Evolutionary conservation across 1,140 invertebrate genomes (phyloP).

Genomic region (Thaumetopoea pityocampa): DNA sequence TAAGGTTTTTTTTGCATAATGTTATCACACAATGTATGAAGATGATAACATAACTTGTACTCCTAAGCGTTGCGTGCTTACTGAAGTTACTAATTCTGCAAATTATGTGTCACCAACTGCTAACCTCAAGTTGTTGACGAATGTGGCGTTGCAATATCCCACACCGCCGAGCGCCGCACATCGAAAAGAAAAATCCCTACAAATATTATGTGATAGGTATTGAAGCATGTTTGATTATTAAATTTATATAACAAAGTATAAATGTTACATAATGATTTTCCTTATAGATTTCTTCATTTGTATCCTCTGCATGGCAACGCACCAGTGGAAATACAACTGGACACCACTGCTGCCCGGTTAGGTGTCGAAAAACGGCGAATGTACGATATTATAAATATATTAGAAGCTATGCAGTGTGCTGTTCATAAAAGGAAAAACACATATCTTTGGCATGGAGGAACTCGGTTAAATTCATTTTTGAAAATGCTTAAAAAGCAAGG

Average conservation of each 20-base stretch:
- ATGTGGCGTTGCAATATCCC: constrained; percentile 75
- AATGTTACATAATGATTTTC: not conserved
- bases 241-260: not conserved
- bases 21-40: constrained; percentile 70
- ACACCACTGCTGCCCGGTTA: constrained; percentile 73
- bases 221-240: constrained; percentile 2
- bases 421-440: constrained; percentile 79
- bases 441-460: constrained; percentile 78
- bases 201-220: constrained; percentile 78
- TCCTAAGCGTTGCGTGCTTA: constrained; percentile 74
- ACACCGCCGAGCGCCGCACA: constrained; percentile 67
- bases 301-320: constrained; percentile 72
- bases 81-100: constrained; percentile 74
- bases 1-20: constrained; percentile 62
- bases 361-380: constrained; percentile 82
- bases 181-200: constrained; percentile 77
- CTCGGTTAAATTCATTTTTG: constrained; percentile 67
- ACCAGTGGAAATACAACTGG: constrained; percentile 75
- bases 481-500: constrained; percentile 68
- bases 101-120: constrained; percentile 77
- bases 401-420: constrained; percentile 84
- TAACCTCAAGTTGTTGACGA: constrained; percentile 77
- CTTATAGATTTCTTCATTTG: constrained; percentile 75
- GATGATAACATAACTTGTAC: constrained; percentile 70
- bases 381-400: constrained; percentile 87